Evolutionary conservation across 2,113 vertebrate species (phyloP), one percentile per base, ranked within the genome.

Genomic region (Plestiodon gilberti): DNA sequence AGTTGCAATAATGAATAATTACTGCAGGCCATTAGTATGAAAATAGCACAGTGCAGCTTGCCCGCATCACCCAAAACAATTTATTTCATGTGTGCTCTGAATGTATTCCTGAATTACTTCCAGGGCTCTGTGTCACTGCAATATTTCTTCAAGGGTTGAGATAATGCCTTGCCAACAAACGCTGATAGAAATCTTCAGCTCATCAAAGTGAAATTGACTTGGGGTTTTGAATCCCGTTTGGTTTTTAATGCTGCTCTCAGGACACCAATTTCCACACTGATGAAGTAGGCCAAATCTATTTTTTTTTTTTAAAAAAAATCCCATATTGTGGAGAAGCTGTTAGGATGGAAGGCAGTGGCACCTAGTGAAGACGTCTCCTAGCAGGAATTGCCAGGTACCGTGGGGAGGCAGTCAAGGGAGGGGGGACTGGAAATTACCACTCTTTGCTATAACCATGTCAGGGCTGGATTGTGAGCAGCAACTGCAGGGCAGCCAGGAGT

Each of bases 1-100:
- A 94, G 93, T 95, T 93, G 77, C 81, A 95, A 87, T 93, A 95
- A 92, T 92, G 92, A 94, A 65, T 95, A 93, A 92, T 95, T 96
- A 93, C 91, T 94, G 35, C 73, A n/a, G 89, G 91, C 79, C 38
- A 35, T 81, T 94, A 90, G 87, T 87, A 94, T 92, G 90, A 92
- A 95, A 94, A 93, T 65, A 80, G 83, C 89, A 83, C 64, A 83
- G 84, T 89, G 82, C 84, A 89, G 62, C 59, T 93, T 90, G 52
- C 78, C 86, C 75, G 48, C 22, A 48, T 92, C 87, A 81, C 86
- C 82, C 89, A 84, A 91, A 89, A 71, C 79, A 92, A 91, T 88
- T 91, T 81, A 25, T 89, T 89, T 89, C 62, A 25, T 70, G 14
- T 87, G 85, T 69, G 61, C 88, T 88, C 55, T 88, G 83, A 74